Conservation (phyloP, 2,888 invertebrate genomes). For the Cinara cedri region DNA sequence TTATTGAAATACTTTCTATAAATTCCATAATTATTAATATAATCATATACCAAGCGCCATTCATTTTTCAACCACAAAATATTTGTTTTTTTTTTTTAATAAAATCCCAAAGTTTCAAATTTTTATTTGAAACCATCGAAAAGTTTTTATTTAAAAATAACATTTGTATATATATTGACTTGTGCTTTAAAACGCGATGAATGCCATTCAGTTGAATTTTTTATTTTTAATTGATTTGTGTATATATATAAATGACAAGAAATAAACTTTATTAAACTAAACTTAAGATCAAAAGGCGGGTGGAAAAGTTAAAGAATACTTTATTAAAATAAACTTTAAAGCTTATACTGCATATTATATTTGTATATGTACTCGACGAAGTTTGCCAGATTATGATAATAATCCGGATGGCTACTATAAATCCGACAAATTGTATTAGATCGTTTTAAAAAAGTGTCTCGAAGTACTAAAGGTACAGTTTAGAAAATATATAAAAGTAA, state of each 20-base stretch:
- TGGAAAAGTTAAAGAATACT: constrained; percentile 23
- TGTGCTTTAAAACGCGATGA: constrained; percentile 14
- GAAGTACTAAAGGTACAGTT: too few relatives aligned
- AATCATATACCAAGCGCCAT: too few relatives aligned
- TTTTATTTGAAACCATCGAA: background rate
- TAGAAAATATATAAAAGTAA: too few relatives aligned
- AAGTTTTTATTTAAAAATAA: constrained; percentile 31
- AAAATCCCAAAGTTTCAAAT: constrained; percentile 26
- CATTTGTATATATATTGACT: constrained; percentile 8
- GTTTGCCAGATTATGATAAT: background rate
- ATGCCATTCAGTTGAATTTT: constrained; percentile 20
- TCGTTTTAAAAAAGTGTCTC: background rate
- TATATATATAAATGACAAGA: background rate
- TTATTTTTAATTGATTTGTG: constrained; percentile 35
- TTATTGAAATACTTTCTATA: too few relatives aligned
- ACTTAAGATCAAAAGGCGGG: constrained; percentile 18
- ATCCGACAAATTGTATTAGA: background rate
- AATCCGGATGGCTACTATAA: background rate
- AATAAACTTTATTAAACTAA: constrained; percentile 20
- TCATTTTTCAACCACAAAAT: too few relatives aligned
- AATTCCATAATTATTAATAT: too few relatives aligned
- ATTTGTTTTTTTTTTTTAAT: constrained; percentile 25
- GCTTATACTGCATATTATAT: background rate
- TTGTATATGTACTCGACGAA: background rate
- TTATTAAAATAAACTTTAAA: constrained; percentile 29